Evolutionary conservation across 2,888 invertebrate species (phyloP).

Genomic region (Ommatoiulus sabulosus): DNA sequence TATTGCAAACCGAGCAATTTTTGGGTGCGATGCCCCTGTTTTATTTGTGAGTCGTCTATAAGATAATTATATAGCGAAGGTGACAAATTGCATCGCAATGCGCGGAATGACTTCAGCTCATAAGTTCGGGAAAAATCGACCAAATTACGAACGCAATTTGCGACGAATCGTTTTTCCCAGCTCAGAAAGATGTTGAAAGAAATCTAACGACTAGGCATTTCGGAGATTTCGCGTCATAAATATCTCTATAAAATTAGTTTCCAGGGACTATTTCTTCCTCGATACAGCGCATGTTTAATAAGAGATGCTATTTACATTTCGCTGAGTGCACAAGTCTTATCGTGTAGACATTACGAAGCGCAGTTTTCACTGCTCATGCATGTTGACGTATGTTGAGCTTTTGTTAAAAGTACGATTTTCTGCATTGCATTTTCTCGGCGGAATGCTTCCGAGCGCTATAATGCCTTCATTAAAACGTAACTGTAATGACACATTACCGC

Average conservation of each 20-base stretch:
- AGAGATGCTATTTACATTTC: not conserved
- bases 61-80: not conserved
- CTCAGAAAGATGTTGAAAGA: not conserved
- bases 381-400: not conserved
- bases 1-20: not conserved
- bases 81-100: not conserved
- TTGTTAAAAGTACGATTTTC: not conserved
- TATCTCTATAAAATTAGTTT: not conserved
- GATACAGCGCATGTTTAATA: not conserved
- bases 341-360: not conserved
- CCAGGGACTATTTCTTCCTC: not conserved
- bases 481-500: not conserved
- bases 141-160: too few species aligned
- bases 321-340: not conserved
- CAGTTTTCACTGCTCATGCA: not conserved
- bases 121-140: too few species aligned
- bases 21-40: not conserved
- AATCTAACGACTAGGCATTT: conserved; percentile 6
- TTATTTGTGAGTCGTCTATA: not conserved
- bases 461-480: not conserved
- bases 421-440: not conserved
- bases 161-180: too few species aligned
- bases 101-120: not conserved
- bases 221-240: not conserved
- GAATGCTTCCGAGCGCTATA: not conserved